Percentiles rank a stretch among this genome's conserved stretches.
Evolutionary conservation across 2,888 invertebrate species (phyloP).

Genomic region (Cephonodes hylas): DNA sequence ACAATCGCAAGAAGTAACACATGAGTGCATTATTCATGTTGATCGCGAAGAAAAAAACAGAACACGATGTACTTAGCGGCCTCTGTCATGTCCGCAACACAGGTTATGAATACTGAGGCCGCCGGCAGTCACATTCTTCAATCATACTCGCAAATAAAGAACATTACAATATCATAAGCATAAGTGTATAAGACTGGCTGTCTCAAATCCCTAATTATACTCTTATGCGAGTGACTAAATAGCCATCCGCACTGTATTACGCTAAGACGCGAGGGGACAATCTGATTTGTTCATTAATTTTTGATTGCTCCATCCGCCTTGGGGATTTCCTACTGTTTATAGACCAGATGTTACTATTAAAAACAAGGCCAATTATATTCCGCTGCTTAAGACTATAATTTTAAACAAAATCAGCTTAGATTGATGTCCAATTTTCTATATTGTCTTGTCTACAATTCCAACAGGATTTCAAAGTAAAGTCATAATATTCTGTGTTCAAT

Average conservation of each 20-base stretch:
- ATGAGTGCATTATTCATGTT: background rate
- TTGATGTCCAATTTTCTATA: background rate
- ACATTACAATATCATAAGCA: no score
- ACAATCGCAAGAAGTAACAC: background rate
- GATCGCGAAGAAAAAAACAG: background rate
- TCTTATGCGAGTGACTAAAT: no score
- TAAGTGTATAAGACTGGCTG: no score
- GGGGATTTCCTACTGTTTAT: background rate
- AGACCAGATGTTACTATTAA: background rate
- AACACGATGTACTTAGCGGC: background rate
- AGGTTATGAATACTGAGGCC: background rate
- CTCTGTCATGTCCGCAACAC: background rate
- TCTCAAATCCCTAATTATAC: no score
- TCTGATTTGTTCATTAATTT: background rate
- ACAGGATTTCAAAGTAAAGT: background rate
- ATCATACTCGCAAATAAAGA: no score
- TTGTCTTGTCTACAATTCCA: no score
- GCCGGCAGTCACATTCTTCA: no score
- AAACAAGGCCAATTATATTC: background rate
- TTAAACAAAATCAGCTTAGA: background rate
- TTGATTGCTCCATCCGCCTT: background rate
- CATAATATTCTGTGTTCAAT: background rate
- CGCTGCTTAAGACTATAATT: background rate
- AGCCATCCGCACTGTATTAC: conserved; percentile 18
- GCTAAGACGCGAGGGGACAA: background rate